Conservation (phyloP, 2,113 vertebrate species). For the Scomber japonicus region DNA sequence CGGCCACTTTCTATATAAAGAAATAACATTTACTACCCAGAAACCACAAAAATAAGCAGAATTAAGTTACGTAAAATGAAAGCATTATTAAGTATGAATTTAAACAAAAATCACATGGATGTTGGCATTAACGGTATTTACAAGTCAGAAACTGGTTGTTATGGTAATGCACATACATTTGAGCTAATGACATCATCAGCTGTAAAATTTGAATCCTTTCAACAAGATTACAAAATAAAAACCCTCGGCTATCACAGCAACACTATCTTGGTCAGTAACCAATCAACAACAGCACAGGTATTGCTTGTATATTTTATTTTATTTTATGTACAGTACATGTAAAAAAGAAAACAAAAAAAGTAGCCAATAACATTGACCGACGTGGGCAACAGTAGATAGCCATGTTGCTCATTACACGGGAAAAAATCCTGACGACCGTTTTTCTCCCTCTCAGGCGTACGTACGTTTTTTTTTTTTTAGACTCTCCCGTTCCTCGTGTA, state of each 20-base stretch:
- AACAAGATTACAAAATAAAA: too few species aligned
- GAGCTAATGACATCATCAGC: too few species aligned
- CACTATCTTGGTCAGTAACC: not conserved
- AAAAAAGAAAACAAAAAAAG: constrained; percentile 78
- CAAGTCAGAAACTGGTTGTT: too few species aligned
- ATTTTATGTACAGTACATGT: constrained; percentile 88
- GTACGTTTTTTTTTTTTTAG: constrained; percentile 7
- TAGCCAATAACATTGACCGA: constrained; percentile 80
- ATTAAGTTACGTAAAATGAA: too few species aligned
- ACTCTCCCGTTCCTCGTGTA: constrained; percentile 38
- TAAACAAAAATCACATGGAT: too few species aligned
- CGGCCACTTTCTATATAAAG: too few species aligned
- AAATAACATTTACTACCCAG: too few species aligned
- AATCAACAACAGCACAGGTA: constrained; percentile 59
- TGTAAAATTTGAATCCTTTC: not conserved
- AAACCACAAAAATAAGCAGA: too few species aligned
- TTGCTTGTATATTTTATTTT: constrained; percentile 89
- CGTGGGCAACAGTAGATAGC: constrained; percentile 76
- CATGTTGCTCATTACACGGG: constrained; percentile 67
- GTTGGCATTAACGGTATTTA: too few species aligned
- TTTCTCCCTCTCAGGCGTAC: constrained; percentile 53
- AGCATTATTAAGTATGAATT: too few species aligned
- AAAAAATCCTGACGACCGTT: constrained; percentile 50
- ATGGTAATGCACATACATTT: too few species aligned
- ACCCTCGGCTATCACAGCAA: not conserved